Percentiles rank a stretch among this genome's conserved stretches.
These are phyloP conservation scores for Euplagia quadripunctaria DNA, from an alignment of 2,888 invertebrate species.

Conservation along the genomic window DNA sequence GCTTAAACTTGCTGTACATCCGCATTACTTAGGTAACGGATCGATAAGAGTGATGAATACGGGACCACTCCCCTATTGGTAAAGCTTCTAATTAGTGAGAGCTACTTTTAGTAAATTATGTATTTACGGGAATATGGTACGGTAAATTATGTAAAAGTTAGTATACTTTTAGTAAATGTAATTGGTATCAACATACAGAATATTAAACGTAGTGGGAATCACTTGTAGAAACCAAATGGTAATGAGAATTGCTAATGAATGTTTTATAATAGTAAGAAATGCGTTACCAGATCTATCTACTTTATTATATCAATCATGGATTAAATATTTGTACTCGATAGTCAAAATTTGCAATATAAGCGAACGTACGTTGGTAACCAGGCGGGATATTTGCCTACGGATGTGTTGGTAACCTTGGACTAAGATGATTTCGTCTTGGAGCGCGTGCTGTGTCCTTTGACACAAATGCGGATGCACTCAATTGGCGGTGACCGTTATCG, in stretches of 20 bases:
- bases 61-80: constrained; percentile 16
- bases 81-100: constrained; percentile 10
- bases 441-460: constrained; percentile 83
- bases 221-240: background rate
- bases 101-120: constrained; percentile 7
- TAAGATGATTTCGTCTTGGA: constrained; percentile 80
- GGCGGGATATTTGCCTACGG: constrained; percentile 67
- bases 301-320: background rate
- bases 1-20: background rate
- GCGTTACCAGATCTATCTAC: background rate
- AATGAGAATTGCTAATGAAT: background rate
- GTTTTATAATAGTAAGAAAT: background rate
- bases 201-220: background rate
- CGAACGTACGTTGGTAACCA: constrained; percentile 62
- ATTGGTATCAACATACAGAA: background rate
- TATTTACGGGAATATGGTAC: too few species aligned
- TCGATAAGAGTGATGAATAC: constrained; percentile 12
- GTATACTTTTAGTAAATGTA: constrained; percentile 10
- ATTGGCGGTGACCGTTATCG: constrained; percentile 82
- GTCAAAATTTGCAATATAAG: constrained; percentile 35
- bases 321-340: background rate
- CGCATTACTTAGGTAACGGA: constrained; percentile 8
- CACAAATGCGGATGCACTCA: constrained; percentile 86
- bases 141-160: too few species aligned
- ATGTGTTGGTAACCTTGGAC: constrained; percentile 79